Evolutionary conservation across 2,113 vertebrate species (phyloP).

Genomic region (Microcebus ravelobensis): DNA sequence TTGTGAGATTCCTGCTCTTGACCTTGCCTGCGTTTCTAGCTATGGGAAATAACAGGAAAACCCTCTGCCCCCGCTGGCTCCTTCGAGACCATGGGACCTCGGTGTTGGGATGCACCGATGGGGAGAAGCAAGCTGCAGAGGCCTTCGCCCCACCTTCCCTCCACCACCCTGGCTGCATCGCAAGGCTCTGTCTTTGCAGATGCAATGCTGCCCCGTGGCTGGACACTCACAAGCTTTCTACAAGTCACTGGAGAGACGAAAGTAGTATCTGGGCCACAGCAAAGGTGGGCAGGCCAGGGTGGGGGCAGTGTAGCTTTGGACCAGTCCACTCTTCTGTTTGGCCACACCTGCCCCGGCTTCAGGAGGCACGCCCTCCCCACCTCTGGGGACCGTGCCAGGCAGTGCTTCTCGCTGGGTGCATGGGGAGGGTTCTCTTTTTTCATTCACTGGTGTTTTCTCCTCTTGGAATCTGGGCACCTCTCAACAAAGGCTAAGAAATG

Average conservation of each 20-base stretch:
- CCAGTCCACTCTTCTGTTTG: background rate
- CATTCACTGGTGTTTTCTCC: background rate
- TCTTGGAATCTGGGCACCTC: background rate
- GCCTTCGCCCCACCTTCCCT: background rate
- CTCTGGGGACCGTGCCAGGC: background rate
- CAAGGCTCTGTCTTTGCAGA: background rate
- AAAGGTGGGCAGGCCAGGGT: fast-evolving
- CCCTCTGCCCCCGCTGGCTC: fast-evolving
- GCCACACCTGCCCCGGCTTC: background rate
- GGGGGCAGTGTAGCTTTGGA: background rate
- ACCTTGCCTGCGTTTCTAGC: background rate
- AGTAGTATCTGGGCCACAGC: background rate
- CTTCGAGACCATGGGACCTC: background rate
- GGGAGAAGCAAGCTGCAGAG: too few species aligned
- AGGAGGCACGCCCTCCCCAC: background rate
- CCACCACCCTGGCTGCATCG: too few species aligned
- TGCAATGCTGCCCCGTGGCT: background rate
- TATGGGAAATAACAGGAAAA: background rate
- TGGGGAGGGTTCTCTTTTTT: background rate
- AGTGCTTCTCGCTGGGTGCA: background rate
- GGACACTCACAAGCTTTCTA: background rate
- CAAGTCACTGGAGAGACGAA: background rate
- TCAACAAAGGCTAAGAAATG: background rate
- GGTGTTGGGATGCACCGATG: background rate
- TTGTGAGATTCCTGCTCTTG: background rate